Conservation (phyloP, 2,113 vertebrate genomes). For the Notothenia rossii region DNA sequence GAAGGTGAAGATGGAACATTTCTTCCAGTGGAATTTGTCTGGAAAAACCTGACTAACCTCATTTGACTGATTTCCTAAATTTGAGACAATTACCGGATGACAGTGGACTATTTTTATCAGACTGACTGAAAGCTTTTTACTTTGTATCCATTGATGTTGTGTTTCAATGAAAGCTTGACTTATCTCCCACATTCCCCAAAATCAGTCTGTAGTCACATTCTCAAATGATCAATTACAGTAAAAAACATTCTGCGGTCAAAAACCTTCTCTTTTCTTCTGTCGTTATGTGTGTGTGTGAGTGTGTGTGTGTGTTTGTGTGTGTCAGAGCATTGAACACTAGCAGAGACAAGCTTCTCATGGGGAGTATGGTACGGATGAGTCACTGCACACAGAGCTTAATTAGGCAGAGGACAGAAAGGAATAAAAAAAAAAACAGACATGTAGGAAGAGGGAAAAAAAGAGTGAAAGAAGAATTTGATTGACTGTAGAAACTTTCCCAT, state of each 20-base stretch:
- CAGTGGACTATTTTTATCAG: conserved; percentile 53
- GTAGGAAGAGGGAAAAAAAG: not conserved
- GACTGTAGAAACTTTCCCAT: conserved; percentile 39
- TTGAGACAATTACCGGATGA: conserved; percentile 7
- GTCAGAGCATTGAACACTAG: not conserved
- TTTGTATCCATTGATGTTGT: conserved; percentile 23
- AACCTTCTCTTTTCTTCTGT: conserved; percentile 6
- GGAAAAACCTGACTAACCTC: conserved; percentile 8
- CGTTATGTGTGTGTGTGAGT: conserved; percentile 14
- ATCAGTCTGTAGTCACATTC: conserved; percentile 15
- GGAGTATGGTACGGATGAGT: conserved; percentile 49
- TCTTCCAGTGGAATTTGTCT: not conserved
- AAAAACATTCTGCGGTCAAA: conserved; percentile 14
- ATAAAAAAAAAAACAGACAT: not conserved
- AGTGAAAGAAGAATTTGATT: conserved; percentile 7
- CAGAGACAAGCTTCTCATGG: too few relatives aligned
- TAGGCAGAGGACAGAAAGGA: conserved; percentile 45
- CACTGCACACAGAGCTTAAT: conserved; percentile 66
- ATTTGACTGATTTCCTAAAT: conserved; percentile 28
- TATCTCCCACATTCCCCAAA: not conserved
- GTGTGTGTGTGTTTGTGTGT: not conserved
- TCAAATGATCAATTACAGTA: conserved; percentile 32
- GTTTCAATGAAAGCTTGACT: conserved; percentile 9
- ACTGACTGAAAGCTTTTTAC: conserved; percentile 24
- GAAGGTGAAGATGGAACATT: not conserved